phyloP scores from a whole-genome alignment of 2,113 vertebrate species.

The Etheostoma spectabile region DNA sequence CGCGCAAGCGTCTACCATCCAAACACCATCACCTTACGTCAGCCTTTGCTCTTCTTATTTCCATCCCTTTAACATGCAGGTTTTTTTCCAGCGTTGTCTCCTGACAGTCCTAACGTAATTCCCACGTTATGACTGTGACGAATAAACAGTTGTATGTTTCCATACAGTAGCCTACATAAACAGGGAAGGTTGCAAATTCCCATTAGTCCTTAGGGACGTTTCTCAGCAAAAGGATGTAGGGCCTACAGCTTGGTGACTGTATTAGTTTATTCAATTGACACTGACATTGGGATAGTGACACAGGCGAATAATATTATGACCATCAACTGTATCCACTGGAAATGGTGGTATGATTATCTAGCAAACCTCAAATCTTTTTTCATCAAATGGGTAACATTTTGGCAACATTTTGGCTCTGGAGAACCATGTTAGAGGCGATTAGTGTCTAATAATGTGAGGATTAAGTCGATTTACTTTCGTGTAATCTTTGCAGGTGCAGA shows the following conservation, averaged over 20 bases:
- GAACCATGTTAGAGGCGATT: not conserved
- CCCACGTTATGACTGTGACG: not conserved
- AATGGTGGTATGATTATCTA: not conserved
- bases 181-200: constrained; percentile 25
- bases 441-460: constrained; percentile 12
- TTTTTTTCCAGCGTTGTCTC: constrained; percentile 14
- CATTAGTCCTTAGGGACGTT: constrained; percentile 42
- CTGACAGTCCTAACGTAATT: not conserved
- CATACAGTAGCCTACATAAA: not conserved
- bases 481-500: constrained; percentile 38
- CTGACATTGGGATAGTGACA: not conserved
- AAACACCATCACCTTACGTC: constrained; percentile 81
- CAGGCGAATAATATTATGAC: not conserved
- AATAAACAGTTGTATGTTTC: not conserved
- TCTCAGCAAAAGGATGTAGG: not conserved
- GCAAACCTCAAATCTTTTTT: not conserved
- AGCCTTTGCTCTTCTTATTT: constrained; percentile 65
- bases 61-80: constrained; percentile 45
- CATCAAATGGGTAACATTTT: not conserved
- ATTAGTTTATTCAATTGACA: not conserved
- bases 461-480: constrained; percentile 20
- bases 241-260: not conserved
- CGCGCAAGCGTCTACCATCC: constrained; percentile 73
- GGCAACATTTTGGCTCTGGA: not conserved
- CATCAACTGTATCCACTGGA: not conserved